phyloP scores from a whole-genome alignment of 2,113 vertebrate species.

The Naja naja region DNA sequence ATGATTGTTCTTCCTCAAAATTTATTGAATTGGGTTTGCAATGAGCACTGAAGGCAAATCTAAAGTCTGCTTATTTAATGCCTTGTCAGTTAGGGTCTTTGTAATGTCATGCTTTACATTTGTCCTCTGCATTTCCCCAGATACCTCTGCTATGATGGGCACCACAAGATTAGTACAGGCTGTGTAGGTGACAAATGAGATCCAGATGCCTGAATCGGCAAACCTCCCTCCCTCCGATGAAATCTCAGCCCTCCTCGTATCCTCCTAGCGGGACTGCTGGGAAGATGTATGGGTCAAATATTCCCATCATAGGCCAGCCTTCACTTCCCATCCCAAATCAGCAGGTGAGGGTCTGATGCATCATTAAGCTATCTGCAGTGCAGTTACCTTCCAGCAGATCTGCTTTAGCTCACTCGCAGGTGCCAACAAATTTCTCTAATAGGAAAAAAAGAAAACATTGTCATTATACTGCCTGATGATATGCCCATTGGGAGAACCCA shows the following conservation, averaged over 20 bases:
- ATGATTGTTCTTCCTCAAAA: neutral
- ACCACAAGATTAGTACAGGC: neutral
- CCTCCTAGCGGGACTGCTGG: neutral
- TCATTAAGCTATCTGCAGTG: neutral
- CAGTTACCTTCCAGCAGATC: neutral
- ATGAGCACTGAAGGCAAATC: neutral
- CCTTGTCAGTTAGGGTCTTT: neutral
- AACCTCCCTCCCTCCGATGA: neutral
- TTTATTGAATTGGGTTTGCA: neutral
- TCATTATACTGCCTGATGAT: neutral
- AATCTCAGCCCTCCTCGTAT: neutral
- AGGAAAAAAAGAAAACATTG: neutral
- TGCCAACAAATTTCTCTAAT: neutral
- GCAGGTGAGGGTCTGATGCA: neutral
- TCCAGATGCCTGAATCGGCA: neutral
- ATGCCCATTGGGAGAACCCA: slow-evolving; percentile 36
- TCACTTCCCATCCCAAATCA: neutral
- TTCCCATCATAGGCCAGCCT: neutral
- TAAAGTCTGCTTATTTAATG: neutral
- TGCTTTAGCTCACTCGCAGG: neutral
- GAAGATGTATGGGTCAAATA: neutral
- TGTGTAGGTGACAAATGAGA: neutral
- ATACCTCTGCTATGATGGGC: neutral
- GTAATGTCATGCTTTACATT: neutral
- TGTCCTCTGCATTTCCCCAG: neutral